Conservation (phyloP, 2,797 vertebrate genomes). For the Dendrocincla fuliginosa region DNA sequence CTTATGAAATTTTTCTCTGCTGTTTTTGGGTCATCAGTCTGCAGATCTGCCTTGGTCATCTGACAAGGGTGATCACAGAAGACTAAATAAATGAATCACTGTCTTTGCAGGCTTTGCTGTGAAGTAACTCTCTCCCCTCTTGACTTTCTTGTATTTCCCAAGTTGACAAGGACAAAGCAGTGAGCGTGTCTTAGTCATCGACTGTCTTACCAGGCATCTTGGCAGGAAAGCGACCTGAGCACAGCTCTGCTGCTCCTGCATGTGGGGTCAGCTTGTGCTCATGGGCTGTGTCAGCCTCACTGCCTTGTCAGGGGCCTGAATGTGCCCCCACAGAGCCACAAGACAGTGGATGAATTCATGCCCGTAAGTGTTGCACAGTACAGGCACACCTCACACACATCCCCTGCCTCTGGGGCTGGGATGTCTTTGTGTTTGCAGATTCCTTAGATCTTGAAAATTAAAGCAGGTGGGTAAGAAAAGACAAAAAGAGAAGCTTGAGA, state of each 20-base stretch:
- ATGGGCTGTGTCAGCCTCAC: neutral
- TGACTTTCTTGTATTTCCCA: neutral
- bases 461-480: neutral
- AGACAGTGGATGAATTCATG: neutral
- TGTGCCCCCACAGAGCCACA: neutral
- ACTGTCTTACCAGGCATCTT: neutral
- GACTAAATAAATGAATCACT: conserved; percentile 5
- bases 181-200: rapidly evolving
- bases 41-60: conserved; percentile 28
- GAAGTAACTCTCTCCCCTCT: neutral
- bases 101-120: neutral
- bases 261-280: rapidly evolving
- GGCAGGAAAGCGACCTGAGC: neutral
- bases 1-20: neutral
- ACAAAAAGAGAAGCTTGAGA: neutral
- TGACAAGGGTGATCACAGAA: neutral
- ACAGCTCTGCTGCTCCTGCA: neutral
- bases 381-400: neutral
- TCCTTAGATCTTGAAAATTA: neutral
- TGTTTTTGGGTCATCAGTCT: neutral
- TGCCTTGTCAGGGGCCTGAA: neutral
- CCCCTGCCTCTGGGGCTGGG: neutral
- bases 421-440: neutral
- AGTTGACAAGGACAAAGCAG: neutral
- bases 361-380: neutral